Evolutionary conservation across 2,888 invertebrate genomes (phyloP).

Genomic region (Cantharis lateralis): DNA sequence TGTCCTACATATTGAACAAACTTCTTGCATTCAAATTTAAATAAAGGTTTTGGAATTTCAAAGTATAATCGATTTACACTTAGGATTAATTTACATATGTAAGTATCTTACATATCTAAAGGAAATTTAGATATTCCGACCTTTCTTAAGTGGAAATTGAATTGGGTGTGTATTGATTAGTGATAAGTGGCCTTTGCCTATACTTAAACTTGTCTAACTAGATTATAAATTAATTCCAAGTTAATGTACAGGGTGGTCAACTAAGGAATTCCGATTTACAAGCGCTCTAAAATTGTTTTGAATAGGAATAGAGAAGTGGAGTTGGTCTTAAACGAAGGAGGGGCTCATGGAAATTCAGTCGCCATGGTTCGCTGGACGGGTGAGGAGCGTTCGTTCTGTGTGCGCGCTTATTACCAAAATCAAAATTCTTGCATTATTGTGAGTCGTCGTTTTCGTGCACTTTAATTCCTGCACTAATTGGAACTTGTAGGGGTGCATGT

Average conservation of each 20-base stretch:
- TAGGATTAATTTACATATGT: constrained; percentile 18
- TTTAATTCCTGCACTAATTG: no score
- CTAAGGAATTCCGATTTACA: no score
- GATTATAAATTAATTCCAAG: neutral
- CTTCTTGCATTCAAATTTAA: neutral
- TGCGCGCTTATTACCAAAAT: no score
- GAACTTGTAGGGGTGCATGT: no score
- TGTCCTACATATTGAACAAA: neutral
- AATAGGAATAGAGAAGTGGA: no score
- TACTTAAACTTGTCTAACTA: neutral
- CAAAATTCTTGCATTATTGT: no score
- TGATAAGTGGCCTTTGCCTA: constrained; percentile 4
- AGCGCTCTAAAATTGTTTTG: no score
- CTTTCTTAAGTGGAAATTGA: constrained; percentile 18
- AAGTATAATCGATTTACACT: neutral
- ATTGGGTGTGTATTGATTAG: constrained; percentile 12
- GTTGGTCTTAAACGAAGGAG: no score
- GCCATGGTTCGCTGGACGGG: no score
- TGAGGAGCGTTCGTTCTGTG: no score
- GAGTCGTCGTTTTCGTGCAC: no score
- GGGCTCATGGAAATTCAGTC: no score
- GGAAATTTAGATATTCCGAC: constrained; percentile 17
- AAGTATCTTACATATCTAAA: constrained; percentile 8
- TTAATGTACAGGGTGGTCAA: neutral
- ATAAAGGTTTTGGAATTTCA: neutral